These are phyloP conservation scores for Dendrolimus houi DNA, from an alignment of 2,888 invertebrate species.

Conservation along the genomic window DNA sequence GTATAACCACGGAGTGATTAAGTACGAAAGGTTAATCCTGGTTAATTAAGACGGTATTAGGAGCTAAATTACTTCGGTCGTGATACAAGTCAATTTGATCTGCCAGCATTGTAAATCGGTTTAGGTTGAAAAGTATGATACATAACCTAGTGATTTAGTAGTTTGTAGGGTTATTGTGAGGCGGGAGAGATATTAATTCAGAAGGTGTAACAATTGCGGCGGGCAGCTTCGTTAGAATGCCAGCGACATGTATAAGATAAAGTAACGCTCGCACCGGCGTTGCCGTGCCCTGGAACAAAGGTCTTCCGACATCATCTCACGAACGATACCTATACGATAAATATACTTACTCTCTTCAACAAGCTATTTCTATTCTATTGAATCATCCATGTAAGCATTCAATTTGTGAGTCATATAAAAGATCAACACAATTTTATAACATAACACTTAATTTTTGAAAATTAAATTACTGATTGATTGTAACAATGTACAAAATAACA, in stretches of 20 bases:
- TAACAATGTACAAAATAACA: no score
- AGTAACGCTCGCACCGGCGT: conserved; percentile 37
- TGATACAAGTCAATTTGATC: conserved; percentile 29
- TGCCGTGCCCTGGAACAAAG: conserved; percentile 56
- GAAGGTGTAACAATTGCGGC: conserved; percentile 49
- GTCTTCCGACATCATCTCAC: conserved; percentile 43
- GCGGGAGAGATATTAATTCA: conserved; percentile 47
- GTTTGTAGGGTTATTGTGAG: conserved; percentile 34
- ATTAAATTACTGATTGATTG: no score
- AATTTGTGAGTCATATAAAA: not conserved
- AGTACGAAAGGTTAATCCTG: conserved; percentile 27
- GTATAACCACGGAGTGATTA: conserved; percentile 22
- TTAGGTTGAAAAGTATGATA: conserved; percentile 17
- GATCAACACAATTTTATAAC: no score
- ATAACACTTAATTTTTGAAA: no score
- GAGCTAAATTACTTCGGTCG: conserved; percentile 28
- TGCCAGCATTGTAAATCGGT: conserved; percentile 21
- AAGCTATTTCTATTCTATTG: not conserved
- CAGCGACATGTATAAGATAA: conserved; percentile 63
- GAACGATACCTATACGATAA: conserved; percentile 37
- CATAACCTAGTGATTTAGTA: conserved; percentile 20
- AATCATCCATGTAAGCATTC: not conserved
- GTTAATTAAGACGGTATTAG: conserved; percentile 32
- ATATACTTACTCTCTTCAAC: not conserved
- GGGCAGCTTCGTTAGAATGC: conserved; percentile 51